These are phyloP conservation scores for Phlogophora meticulosa DNA, from an alignment of 2,888 invertebrate genomes.

Conservation along the genomic window DNA sequence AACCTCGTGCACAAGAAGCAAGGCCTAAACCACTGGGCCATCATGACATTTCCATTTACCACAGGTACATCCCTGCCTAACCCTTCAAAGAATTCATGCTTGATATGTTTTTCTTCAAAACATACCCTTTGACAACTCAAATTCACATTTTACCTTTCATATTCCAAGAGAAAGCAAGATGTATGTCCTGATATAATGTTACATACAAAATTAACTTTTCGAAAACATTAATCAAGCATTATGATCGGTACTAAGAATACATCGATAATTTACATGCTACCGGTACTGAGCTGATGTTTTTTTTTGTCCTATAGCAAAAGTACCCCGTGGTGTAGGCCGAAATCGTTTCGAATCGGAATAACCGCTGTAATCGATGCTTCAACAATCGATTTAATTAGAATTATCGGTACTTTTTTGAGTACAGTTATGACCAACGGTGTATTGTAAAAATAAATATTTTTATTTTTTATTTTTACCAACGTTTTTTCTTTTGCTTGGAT, in stretches of 20 bases:
- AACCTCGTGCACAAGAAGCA: too few relatives aligned
- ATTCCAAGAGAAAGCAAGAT: constrained; percentile 59
- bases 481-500: background rate
- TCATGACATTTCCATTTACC: too few relatives aligned
- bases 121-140: too few relatives aligned
- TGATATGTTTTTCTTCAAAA: too few relatives aligned
- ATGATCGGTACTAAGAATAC: constrained; percentile 70
- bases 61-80: too few relatives aligned
- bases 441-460: background rate
- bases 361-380: constrained; percentile 86
- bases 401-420: constrained; percentile 83
- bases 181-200: constrained; percentile 59
- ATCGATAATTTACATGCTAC: constrained; percentile 79
- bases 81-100: too few relatives aligned
- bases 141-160: constrained; percentile 21
- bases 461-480: background rate
- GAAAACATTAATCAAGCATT: constrained; percentile 63
- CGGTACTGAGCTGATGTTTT: constrained; percentile 72
- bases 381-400: constrained; percentile 89
- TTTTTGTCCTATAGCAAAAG: constrained; percentile 64
- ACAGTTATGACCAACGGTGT: constrained; percentile 63
- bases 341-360: constrained; percentile 79
- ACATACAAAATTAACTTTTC: constrained; percentile 64
- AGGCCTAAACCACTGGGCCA: too few relatives aligned
- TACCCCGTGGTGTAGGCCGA: constrained; percentile 82